These are phyloP conservation scores for Octodon degus DNA, from an alignment of 2,113 vertebrate species.

Conservation along the genomic window DNA sequence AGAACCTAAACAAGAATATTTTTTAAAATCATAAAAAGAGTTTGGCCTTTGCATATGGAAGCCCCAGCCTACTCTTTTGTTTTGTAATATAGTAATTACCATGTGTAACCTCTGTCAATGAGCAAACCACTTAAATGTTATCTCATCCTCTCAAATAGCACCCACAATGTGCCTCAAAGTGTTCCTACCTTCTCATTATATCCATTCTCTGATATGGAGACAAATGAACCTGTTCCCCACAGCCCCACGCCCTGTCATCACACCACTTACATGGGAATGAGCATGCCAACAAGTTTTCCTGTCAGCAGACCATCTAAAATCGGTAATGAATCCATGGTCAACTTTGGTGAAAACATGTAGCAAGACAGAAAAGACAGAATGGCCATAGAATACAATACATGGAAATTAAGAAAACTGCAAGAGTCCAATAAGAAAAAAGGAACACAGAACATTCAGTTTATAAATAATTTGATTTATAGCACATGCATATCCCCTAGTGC, in stretches of 20 bases:
- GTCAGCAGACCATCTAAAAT: background rate
- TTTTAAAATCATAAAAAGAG: background rate
- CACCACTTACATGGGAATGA: background rate
- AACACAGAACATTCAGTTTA: background rate
- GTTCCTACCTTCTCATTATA: background rate
- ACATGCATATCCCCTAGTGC: background rate
- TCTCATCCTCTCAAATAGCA: background rate
- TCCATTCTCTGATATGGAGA: background rate
- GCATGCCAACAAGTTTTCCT: background rate
- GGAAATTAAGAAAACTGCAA: background rate
- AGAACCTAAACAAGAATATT: background rate
- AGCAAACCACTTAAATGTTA: background rate
- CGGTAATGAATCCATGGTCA: background rate
- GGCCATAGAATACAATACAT: background rate
- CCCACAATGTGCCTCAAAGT: background rate
- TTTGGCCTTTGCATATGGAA: background rate
- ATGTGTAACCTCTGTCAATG: background rate
- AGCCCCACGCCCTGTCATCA: background rate
- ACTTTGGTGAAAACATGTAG: background rate
- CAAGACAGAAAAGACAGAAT: background rate
- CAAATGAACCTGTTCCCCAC: no score
- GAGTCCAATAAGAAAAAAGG: background rate
- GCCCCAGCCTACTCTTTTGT: background rate
- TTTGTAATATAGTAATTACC: conserved; percentile 20
- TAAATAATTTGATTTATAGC: background rate